Evolutionary conservation across 2,797 vertebrate species (phyloP).

Genomic region (Arnoldichthys spilopterus): DNA sequence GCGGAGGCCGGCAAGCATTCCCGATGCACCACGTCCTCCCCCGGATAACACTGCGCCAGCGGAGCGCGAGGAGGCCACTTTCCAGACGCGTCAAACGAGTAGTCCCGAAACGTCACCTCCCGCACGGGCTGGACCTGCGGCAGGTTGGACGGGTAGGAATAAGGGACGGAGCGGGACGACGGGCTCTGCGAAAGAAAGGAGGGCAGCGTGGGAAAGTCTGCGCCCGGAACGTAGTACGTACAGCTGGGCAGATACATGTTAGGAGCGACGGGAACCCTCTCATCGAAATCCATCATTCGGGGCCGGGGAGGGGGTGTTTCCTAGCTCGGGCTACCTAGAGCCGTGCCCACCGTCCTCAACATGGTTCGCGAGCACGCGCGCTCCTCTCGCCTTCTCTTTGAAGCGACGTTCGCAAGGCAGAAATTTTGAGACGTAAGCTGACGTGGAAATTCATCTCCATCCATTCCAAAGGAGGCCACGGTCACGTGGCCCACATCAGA

Average conservation of each 20-base stretch:
- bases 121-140: conserved; percentile 95
- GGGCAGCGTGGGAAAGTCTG: conserved; percentile 95
- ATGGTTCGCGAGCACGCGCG: conserved; percentile 89
- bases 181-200: conserved; percentile 96
- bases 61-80: conserved; percentile 95
- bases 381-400: conserved; percentile 87
- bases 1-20: conserved; percentile 88
- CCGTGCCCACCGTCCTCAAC: conserved; percentile 90
- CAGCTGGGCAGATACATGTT: conserved; percentile 99
- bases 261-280: conserved; percentile 94
- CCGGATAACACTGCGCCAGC: conserved; percentile 90
- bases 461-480: conserved; percentile 91
- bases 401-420: conserved; percentile 92
- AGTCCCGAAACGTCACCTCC: conserved; percentile 98
- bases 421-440: conserved; percentile 98
- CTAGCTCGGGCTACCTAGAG: conserved; percentile 85
- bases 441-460: conserved; percentile 98
- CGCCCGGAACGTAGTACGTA: conserved; percentile 97
- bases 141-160: conserved; percentile 92
- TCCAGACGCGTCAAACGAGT: conserved; percentile 91
- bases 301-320: conserved; percentile 73
- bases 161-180: conserved; percentile 93
- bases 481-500: conserved; percentile 97
- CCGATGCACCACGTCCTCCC: conserved; percentile 93
- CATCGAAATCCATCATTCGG: conserved; percentile 97